Percentiles rank a stretch among this genome's conserved stretches.
Evolutionary conservation across 2,797 vertebrate species (phyloP).

Genomic region (Sciaenops ocellatus): DNA sequence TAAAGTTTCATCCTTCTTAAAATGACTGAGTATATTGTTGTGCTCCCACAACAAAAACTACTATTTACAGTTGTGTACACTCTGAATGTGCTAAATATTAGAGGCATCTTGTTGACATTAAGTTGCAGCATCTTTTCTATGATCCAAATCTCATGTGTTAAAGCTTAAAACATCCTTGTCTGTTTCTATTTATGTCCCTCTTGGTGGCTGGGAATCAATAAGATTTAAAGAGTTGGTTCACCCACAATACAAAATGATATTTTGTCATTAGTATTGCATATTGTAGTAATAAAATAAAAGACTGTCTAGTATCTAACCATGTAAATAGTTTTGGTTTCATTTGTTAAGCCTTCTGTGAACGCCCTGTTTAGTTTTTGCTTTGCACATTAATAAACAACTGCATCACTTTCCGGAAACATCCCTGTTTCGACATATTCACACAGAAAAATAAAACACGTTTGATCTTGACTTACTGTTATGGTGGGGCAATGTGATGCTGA

Average conservation of each 20-base stretch:
- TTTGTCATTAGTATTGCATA: not conserved
- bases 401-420: not conserved
- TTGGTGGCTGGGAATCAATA: constrained; percentile 21
- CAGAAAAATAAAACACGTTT: not conserved
- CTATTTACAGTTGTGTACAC: constrained; percentile 56
- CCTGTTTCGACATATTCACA: not conserved
- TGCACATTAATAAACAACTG: not conserved
- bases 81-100: constrained; percentile 37
- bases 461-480: not conserved
- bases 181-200: constrained; percentile 18
- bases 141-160: constrained; percentile 42
- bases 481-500: too few relatives aligned
- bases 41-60: constrained; percentile 55
- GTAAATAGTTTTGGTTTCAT: not conserved
- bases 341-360: too few relatives aligned
- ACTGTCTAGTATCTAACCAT: not conserved
- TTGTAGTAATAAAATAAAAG: too few relatives aligned
- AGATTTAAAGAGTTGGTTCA: constrained; percentile 34
- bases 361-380: too few relatives aligned
- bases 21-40: constrained; percentile 52
- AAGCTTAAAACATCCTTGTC: constrained; percentile 32
- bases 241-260: constrained; percentile 1
- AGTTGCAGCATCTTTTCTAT: constrained; percentile 38
- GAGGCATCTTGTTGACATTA: constrained; percentile 54
- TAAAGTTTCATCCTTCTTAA: constrained; percentile 66